Base-by-base conservation (phyloP, 2,888 invertebrate genomes). In the Dorcus parallelipipedus region DNA sequence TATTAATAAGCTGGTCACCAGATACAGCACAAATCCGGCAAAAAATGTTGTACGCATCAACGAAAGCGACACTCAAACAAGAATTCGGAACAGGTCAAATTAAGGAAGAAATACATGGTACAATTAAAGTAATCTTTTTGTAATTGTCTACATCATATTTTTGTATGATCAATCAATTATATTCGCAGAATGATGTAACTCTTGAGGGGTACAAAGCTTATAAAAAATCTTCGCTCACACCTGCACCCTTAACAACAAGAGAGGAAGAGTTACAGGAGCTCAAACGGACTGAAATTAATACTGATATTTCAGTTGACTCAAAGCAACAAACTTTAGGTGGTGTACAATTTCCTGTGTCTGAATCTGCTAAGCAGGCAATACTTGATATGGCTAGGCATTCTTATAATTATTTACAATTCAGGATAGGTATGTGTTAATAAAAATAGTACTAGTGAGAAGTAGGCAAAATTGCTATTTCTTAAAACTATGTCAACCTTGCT, bases 41-140 rank as follows among this genome's bases (percentile, higher is more conserved):
- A 72, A 99, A 99, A 79, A 98, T 99, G 98, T 81, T 99, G 54
- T 97, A 97, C 72, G 98, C 98, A 0, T 97, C 96, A 0, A 98
- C 97, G 0, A 95, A 97, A 79, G 95, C 98, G 1, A 99, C 98
- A 0, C 81, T 99, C 33, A 99, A 97, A 76, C 90, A 89, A 71
- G 96, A 97, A 77, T 99, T 99, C 79, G 98, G 98, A 0, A 89
- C 93, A 4, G 89, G 93, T 0, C 91, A 93, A 70, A 95, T 99
- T 59, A 91, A 91, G 70, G 94, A 97, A 76, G 99, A 99, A 80
- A 79, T 96, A 69, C 97, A 97, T 80, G 95, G 93, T 26, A 95
- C 96, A 9, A 80, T 82, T 33, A 78, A 33, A 33, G 26, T 33
- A 33, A 33, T 33, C 3, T 49, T 49, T 26, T 33, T 20, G 20